Base-by-base conservation (phyloP, 2,797 vertebrate species). In the Epinephelus awoara region DNA sequence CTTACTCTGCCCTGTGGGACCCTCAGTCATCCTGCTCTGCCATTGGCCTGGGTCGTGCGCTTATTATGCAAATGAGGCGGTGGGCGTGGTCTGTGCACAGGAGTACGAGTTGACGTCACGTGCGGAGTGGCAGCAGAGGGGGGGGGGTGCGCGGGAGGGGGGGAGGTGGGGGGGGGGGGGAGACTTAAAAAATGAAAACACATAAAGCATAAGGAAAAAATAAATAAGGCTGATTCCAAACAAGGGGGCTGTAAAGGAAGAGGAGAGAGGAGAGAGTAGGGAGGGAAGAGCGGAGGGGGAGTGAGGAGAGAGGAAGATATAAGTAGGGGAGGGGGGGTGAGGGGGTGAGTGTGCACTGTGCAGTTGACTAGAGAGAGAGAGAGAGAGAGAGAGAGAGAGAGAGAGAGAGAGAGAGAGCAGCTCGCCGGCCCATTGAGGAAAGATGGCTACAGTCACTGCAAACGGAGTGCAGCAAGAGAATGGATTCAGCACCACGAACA, bases 401-500 rank as follows among this genome's bases (percentile, higher is more conserved):
- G 89, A 80, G 91, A 88, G 95, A 85, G 91, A 83, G 94, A 89
- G 93, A 92, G 92, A 73, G 93, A 80, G 92, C 83, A 92, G 83
- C 93, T 91, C 91, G 93, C 92, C 93, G 94, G 95, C 95, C 94
- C 95, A 92, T 94, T 89, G 93, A 95, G 94, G 94, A 95, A 96
- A 96, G 95, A 97, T 98, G 97, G 97, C 96, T 95, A 96, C 97
- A 95, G 95, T 97, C 92, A 96, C 96, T 91, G 96, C 95, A 93
- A 97, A 96, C 95, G 96, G 95, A 95, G 95, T 96, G 95, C 95
- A 96, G 96, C 96, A 96, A 87, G 96, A 96, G 95, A 95, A 96
- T 95, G 94, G 95, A 91, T 97, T 97, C 96, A 97, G 96, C 96
- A 97, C 96, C 96, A 95, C 95, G 96, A 95, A 96, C 96, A 97